Conservation (phyloP, 2,113 vertebrate species). For the Diphyllodes magnificus region DNA sequence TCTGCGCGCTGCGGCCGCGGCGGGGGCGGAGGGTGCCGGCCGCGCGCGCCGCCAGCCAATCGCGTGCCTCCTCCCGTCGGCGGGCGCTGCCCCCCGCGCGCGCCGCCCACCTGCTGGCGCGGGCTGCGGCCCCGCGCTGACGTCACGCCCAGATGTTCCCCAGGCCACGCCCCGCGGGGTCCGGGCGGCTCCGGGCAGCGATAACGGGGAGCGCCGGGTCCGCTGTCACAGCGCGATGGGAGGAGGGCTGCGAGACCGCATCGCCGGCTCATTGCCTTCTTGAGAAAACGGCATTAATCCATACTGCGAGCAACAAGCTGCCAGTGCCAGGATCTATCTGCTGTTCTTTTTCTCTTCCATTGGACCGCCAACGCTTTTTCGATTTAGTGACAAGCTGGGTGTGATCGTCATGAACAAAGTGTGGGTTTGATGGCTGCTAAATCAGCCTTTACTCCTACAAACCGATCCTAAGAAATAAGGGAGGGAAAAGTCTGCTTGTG, state of each 20-base stretch:
- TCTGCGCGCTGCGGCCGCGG: not conserved
- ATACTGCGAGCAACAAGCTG: not conserved
- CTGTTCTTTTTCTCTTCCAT: not conserved
- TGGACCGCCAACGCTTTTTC: slow-evolving; percentile 36
- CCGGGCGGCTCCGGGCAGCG: slow-evolving; percentile 59
- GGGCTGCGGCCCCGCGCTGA: slow-evolving; percentile 55
- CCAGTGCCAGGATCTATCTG: not conserved
- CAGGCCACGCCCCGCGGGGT: slow-evolving; percentile 64
- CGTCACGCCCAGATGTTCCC: slow-evolving; percentile 74
- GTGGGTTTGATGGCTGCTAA: slow-evolving; percentile 51
- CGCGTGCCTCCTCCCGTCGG: not conserved
- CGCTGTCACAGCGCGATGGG: slow-evolving; percentile 61
- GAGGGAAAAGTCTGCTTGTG: not conserved
- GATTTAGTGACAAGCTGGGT: slow-evolving; percentile 36
- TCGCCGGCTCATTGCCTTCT: not conserved
- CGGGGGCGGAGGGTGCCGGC: not conserved
- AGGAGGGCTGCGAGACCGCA: not conserved
- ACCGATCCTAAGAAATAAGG: slow-evolving; percentile 26
- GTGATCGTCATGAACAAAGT: slow-evolving; percentile 53
- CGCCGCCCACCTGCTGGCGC: slow-evolving; percentile 64
- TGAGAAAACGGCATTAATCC: not conserved
- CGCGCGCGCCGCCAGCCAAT: slow-evolving; percentile 7
- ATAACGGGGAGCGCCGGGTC: slow-evolving; percentile 43
- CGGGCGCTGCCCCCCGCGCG: not conserved
- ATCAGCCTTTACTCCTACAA: not conserved